Percentiles rank a stretch among this genome's conserved stretches.
phyloP scores from a whole-genome alignment of 1,140 invertebrate genomes.

The Euura saliciscinereae region DNA sequence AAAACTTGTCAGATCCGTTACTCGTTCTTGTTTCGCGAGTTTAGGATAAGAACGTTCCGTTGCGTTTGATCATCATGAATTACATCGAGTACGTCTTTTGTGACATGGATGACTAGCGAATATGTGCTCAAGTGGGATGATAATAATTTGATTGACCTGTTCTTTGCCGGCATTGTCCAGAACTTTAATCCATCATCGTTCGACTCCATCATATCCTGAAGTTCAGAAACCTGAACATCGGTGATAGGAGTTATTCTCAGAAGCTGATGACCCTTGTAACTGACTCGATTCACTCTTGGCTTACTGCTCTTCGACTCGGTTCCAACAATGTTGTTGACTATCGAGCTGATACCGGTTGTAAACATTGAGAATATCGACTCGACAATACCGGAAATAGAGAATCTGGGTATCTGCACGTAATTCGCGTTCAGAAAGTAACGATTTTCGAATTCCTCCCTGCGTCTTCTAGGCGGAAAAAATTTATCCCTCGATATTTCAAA shows the following conservation, averaged over 20 bases:
- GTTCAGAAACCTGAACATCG: conserved; percentile 40
- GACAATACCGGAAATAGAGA: conserved; percentile 16
- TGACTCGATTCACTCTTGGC: conserved; percentile 32
- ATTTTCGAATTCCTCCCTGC: conserved; percentile 23
- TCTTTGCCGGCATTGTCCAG: conserved; percentile 58
- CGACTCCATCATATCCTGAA: conserved; percentile 42
- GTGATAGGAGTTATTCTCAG: conserved; percentile 45
- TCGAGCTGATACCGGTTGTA: conserved; percentile 37
- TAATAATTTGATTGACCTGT: conserved; percentile 34
- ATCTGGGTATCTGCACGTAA: background rate
- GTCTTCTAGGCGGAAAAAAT: background rate
- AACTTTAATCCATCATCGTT: conserved; percentile 61
- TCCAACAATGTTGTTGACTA: conserved; percentile 46
- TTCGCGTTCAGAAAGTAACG: conserved; percentile 22
- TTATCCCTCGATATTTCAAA: background rate
- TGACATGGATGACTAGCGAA: too few relatives aligned
- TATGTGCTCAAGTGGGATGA: too few relatives aligned
- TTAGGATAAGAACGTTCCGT: background rate
- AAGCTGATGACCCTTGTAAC: conserved; percentile 53
- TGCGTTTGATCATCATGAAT: too few relatives aligned
- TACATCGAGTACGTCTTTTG: too few relatives aligned
- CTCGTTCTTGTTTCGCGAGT: background rate
- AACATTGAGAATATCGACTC: conserved; percentile 44
- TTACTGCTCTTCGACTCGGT: conserved; percentile 41
- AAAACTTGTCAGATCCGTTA: background rate